Percentiles rank a stretch among this genome's conserved stretches.
Conservation (phyloP, 2,888 invertebrate species). For the Orthosia incerta region DNA sequence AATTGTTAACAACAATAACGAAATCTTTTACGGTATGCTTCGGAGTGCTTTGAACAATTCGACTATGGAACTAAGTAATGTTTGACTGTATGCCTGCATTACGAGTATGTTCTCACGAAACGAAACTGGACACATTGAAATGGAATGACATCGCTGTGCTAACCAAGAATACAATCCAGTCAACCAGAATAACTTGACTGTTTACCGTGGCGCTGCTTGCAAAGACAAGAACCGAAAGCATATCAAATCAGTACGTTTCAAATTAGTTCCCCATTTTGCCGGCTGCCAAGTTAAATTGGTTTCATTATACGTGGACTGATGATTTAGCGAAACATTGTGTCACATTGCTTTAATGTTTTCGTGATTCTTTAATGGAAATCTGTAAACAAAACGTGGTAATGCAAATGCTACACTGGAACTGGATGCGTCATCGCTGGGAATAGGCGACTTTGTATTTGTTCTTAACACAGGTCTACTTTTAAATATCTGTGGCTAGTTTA, state of each 20-base stretch:
- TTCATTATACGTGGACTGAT: conserved; percentile 56
- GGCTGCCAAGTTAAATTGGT: conserved; percentile 29
- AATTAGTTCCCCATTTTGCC: conserved; percentile 14
- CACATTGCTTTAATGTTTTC: conserved; percentile 59
- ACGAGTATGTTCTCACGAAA: conserved; percentile 77
- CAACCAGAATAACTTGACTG: conserved; percentile 42
- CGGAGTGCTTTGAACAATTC: conserved; percentile 59
- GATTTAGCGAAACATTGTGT: conserved; percentile 67
- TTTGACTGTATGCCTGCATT: conserved; percentile 61
- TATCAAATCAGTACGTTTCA: background rate
- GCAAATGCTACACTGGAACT: conserved; percentile 37
- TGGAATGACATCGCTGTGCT: conserved; percentile 51
- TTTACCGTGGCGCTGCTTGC: conserved; percentile 19
- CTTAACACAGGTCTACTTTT: background rate
- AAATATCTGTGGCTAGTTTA: background rate
- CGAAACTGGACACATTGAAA: conserved; percentile 66
- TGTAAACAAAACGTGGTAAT: conserved; percentile 61
- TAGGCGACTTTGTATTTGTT: conserved; percentile 21
- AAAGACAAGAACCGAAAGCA: conserved; percentile 9
- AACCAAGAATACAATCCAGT: conserved; percentile 54
- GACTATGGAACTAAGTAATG: conserved; percentile 57
- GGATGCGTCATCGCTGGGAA: conserved; percentile 50
- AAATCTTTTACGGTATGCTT: conserved; percentile 65
- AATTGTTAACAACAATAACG: conserved; percentile 68
- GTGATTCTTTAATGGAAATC: conserved; percentile 64